Evolutionary conservation across 1,140 invertebrate genomes (phyloP).

Genomic region (Dysdera silvatica): DNA sequence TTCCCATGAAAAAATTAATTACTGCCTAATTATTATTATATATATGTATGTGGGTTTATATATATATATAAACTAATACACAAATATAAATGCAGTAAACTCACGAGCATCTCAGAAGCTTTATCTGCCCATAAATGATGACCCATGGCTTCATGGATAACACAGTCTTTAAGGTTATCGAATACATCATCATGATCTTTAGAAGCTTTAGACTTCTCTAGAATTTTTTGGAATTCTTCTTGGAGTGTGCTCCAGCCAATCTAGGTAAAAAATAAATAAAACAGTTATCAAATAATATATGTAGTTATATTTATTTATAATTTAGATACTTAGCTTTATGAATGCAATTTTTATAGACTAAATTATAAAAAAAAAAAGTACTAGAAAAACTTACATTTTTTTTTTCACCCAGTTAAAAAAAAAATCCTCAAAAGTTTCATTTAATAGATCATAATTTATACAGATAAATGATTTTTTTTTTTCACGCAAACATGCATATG

Average conservation of each 20-base stretch:
- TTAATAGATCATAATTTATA: too few relatives aligned
- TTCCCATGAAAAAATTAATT: too few relatives aligned
- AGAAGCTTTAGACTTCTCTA: constrained; percentile 61
- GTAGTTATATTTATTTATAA: neutral
- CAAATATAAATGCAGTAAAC: constrained; percentile 13
- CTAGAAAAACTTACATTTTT: too few relatives aligned
- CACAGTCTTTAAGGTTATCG: constrained; percentile 77
- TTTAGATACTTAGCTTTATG: neutral
- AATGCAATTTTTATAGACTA: too few relatives aligned
- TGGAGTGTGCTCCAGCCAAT: constrained; percentile 80
- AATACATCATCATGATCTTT: constrained; percentile 81
- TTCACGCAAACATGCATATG: too few relatives aligned
- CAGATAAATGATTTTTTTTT: too few relatives aligned
- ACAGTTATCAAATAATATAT: constrained; percentile 3
- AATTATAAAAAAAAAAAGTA: too few relatives aligned
- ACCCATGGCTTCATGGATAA: constrained; percentile 74
- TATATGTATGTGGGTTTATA: too few relatives aligned
- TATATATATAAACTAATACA: neutral
- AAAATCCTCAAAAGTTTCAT: neutral
- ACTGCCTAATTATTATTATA: too few relatives aligned
- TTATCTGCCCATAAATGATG: constrained; percentile 92
- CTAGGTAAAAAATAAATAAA: constrained; percentile 34
- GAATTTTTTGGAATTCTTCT: constrained; percentile 72
- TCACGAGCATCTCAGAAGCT: constrained; percentile 53
- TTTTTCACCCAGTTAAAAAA: neutral